Evolutionary conservation across 2,797 vertebrate species (phyloP).

Genomic region (Darevskia mixta): DNA sequence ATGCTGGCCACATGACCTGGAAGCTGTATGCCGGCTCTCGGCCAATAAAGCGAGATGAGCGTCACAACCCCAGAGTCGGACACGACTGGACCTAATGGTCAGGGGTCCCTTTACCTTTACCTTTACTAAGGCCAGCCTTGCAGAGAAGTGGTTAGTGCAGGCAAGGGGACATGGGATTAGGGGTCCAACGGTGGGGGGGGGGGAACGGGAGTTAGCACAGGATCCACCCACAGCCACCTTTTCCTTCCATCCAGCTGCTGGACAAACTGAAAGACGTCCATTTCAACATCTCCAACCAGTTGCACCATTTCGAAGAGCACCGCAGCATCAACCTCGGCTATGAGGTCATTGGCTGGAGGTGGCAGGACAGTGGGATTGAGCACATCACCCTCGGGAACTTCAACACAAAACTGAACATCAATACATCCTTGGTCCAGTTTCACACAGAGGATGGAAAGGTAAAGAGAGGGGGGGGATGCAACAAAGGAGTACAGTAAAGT

Average conservation of each 20-base stretch:
- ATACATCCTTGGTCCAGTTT: slow-evolving; percentile 56
- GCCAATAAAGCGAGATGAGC: too few species aligned
- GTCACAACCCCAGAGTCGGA: too few species aligned
- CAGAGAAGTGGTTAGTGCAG: too few species aligned
- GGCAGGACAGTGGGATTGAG: slow-evolving; percentile 51
- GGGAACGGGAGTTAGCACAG: too few species aligned
- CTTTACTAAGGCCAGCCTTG: too few species aligned
- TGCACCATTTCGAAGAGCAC: slow-evolving; percentile 78
- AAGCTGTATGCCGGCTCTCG: too few species aligned
- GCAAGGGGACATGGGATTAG: too few species aligned
- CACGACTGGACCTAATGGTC: too few species aligned
- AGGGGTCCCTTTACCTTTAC: too few species aligned
- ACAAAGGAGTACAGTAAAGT: not conserved
- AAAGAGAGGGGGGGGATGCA: not conserved
- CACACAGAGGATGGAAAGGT: slow-evolving; percentile 62
- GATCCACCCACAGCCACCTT: fast-evolving
- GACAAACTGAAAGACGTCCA: slow-evolving; percentile 78
- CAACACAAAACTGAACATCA: slow-evolving; percentile 48
- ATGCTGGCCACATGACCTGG: too few species aligned
- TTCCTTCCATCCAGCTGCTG: slow-evolving; percentile 80
- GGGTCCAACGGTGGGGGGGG: too few species aligned
- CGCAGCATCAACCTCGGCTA: slow-evolving; percentile 84
- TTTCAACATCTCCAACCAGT: slow-evolving; percentile 69
- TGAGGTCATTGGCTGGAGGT: slow-evolving; percentile 83
- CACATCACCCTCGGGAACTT: slow-evolving; percentile 78